Evolutionary conservation across 2,113 vertebrate genomes (phyloP).

Genomic region (Sprattus sprattus): DNA sequence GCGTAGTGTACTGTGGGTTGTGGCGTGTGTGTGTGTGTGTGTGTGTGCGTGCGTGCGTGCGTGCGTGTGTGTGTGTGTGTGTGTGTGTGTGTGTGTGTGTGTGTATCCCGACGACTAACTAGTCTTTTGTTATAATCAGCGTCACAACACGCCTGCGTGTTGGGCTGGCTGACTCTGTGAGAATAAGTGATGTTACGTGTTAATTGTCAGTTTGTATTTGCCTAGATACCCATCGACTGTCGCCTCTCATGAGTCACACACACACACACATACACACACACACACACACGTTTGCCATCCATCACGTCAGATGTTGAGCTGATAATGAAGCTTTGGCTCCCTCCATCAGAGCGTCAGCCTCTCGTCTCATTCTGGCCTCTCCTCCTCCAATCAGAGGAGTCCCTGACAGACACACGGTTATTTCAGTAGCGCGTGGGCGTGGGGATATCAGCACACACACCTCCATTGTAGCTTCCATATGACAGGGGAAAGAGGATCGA

Average conservation of each 20-base stretch:
- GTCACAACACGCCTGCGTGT: neutral
- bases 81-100: too few species aligned
- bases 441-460: too few species aligned
- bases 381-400: neutral
- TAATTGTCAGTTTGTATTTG: neutral
- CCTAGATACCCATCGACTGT: neutral
- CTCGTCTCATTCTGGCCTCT: neutral
- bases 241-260: conserved; percentile 34
- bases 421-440: too few species aligned
- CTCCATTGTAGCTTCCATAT: too few species aligned
- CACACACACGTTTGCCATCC: conserved; percentile 1
- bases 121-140: too few species aligned
- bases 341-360: neutral
- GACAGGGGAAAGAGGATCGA: too few species aligned
- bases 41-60: too few species aligned
- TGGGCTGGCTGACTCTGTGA: neutral
- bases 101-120: too few species aligned
- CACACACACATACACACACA: conserved; percentile 29
- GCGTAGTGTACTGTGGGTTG: conserved; percentile 53
- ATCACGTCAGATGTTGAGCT: conserved; percentile 1
- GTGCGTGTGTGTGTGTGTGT: too few species aligned
- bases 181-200: neutral
- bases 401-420: neutral
- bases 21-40: conserved; percentile 28
- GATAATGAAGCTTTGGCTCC: neutral